A percentile compares a stretch with the other conserved stretches of the same genome.
These are phyloP conservation scores for Notothenia coriiceps DNA, from an alignment of 2,113 vertebrate species.

Conservation along the genomic window DNA sequence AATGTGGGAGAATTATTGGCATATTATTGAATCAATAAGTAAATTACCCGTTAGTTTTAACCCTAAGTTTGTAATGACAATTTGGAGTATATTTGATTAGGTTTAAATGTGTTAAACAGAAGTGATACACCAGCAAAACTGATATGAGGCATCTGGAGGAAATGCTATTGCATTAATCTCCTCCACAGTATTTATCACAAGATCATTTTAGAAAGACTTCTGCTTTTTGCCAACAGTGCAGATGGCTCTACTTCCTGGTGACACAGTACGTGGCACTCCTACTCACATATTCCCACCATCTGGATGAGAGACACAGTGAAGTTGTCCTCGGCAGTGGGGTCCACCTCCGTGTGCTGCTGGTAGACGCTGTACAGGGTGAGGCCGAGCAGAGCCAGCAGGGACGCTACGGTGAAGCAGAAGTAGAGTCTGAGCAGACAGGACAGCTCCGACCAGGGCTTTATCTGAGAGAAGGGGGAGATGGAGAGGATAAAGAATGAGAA, in stretches of 20 bases:
- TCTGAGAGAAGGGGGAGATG: constrained; percentile 69
- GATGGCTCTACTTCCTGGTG: neutral
- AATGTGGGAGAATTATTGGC: neutral
- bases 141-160: neutral
- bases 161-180: neutral
- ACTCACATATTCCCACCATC: constrained; percentile 88
- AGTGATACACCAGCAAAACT: neutral
- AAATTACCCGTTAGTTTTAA: neutral
- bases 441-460: constrained; percentile 88
- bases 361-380: constrained; percentile 84
- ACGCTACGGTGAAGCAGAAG: constrained; percentile 84
- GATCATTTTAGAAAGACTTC: constrained; percentile 22
- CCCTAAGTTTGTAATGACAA: neutral
- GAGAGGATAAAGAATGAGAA: neutral
- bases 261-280: neutral
- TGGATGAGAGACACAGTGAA: constrained; percentile 89
- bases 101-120: neutral
- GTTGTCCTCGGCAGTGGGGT: constrained; percentile 75
- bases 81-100: neutral
- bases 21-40: neutral
- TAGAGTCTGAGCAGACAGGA: constrained; percentile 82
- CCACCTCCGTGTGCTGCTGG: constrained; percentile 63
- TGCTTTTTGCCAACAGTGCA: constrained; percentile 7
- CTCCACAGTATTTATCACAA: constrained; percentile 10
- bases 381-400: constrained; percentile 84